Evolutionary conservation across 2,797 vertebrate genomes (phyloP).

Genomic region (Staurois parvus): DNA sequence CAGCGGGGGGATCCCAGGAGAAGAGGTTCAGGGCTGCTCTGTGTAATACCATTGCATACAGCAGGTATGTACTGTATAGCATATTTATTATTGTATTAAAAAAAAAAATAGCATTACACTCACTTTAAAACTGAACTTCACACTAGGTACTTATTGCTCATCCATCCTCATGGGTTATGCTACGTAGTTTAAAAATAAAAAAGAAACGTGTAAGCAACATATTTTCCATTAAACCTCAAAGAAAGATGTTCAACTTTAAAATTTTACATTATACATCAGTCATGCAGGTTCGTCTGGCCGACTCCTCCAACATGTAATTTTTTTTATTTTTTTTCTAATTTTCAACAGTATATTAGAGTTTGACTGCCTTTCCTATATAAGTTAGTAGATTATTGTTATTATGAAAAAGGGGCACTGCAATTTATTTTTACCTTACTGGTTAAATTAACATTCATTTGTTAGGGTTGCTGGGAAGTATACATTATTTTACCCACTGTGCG

Average conservation of each 20-base stretch:
- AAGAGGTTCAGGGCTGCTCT: too few relatives aligned
- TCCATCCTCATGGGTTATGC: background rate
- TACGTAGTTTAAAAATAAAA: constrained; percentile 1
- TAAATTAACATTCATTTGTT: constrained; percentile 80
- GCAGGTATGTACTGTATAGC: too few relatives aligned
- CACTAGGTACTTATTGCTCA: too few relatives aligned
- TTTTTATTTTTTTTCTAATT: constrained; percentile 48
- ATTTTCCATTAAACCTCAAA: constrained; percentile 34
- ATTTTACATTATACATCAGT: constrained; percentile 42
- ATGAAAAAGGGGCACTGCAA: constrained; percentile 70
- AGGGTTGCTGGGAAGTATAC: constrained; percentile 74
- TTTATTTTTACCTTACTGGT: constrained; percentile 75
- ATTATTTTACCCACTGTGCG: constrained; percentile 80
- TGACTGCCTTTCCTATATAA: constrained; percentile 74
- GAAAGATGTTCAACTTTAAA: constrained; percentile 8
- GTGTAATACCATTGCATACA: too few relatives aligned
- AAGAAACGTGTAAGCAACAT: constrained; percentile 7
- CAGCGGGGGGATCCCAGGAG: too few relatives aligned
- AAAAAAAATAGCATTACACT: too few relatives aligned
- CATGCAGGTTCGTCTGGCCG: constrained; percentile 57
- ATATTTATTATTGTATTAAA: too few relatives aligned
- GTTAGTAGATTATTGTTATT: constrained; percentile 76
- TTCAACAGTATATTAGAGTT: constrained; percentile 69
- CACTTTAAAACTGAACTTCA: too few relatives aligned
- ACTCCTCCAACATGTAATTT: constrained; percentile 71